These are phyloP conservation scores for Pseudorectes ferrugineus DNA, from an alignment of 2,113 vertebrate genomes.

Conservation along the genomic window DNA sequence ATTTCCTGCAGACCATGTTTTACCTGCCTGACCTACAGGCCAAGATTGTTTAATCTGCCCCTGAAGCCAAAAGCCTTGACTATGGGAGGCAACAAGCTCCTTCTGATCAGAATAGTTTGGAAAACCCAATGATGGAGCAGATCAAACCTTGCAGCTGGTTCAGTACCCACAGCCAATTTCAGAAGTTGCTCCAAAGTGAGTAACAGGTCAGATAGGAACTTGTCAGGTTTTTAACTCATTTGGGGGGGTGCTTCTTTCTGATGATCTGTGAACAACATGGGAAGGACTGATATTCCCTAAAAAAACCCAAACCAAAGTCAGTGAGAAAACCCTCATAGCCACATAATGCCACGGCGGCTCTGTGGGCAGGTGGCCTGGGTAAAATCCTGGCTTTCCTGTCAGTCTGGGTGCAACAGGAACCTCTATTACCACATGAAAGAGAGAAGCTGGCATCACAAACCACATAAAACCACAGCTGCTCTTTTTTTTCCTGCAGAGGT, in stretches of 20 bases:
- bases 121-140: background rate
- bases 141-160: background rate
- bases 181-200: background rate
- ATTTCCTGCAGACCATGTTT: background rate
- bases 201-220: background rate
- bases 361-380: background rate
- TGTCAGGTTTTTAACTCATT: background rate
- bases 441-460: background rate
- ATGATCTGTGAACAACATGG: background rate
- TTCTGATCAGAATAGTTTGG: background rate
- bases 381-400: background rate
- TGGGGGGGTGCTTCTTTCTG: background rate
- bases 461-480: background rate
- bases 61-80: background rate
- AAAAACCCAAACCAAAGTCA: background rate
- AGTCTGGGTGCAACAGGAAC: background rate
- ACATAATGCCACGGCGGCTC: fast-evolving
- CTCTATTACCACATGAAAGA: background rate
- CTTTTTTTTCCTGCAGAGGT: background rate
- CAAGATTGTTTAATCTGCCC: background rate
- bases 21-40: background rate
- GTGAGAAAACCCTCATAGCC: background rate
- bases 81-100: background rate
- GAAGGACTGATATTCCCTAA: background rate
- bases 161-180: background rate